Evolutionary conservation across 2,888 invertebrate genomes (phyloP), one percentile per base, ranked within the genome.

Genomic region (Xestia ashworthii): DNA sequence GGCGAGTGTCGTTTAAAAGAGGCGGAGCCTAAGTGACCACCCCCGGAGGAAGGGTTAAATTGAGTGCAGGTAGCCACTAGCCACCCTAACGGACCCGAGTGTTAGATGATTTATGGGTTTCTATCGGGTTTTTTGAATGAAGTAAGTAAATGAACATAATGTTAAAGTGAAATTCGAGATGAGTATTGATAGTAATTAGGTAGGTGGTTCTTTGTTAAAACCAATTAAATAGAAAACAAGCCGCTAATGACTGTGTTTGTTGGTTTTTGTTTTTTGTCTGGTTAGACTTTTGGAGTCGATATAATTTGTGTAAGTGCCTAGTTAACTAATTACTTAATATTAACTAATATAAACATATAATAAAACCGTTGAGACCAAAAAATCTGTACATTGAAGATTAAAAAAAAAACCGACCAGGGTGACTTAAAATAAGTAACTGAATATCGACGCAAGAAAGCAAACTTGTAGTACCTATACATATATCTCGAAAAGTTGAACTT

Each of bases 1-100:
- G 72, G 74, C 86, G 82, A 72, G 71, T 76, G 85, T 82, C 80
- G 74, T 82, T 66, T 73, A 68, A 74, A 79, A 73, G 86, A 83
- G 91, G 91, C 91, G 92, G 90, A 76, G 90, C 89, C 75, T 85
- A 81, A 86, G 85, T 89, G 87, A 80, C 87, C 89, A 84, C 87
- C 84, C 85, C 83, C 83, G 82, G 84, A 68, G 75, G 80, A 87
- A 82, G 87, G 85, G 87, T 80, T n/a, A n/a, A n/a, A n/a, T n/a
- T 86, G 79, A 71, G 62, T 44, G 79, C 85, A 84, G 87, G 79
- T 76, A 83, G 84, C 81, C 25, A 41, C 76, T 76, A 83, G 84
- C 81, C 25, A 41, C 76, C 76, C 74, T 87, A 86, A 78, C 86
- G 86, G 85, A 76, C 60, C 69, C 74, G 64, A 79, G 66, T 38